These are phyloP conservation scores for Manis pentadactyla DNA, from an alignment of 2,797 vertebrate genomes.

Conservation along the genomic window DNA sequence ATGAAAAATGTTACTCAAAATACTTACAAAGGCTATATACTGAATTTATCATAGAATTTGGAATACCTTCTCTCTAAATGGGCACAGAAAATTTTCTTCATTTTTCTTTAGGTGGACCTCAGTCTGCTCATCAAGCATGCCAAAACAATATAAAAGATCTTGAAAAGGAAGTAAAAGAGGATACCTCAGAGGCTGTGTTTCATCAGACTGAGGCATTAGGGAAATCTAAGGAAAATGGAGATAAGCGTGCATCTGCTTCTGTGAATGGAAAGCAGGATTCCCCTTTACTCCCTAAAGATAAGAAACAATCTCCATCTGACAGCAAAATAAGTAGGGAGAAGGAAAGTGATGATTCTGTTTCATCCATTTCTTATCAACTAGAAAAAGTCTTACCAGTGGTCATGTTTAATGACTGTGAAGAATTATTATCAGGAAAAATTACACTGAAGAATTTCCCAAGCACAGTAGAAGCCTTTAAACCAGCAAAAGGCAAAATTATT, in stretches of 20 bases:
- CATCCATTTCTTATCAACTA: conserved; percentile 76
- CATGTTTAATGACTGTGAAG: conserved; percentile 84
- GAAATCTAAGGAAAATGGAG: conserved; percentile 84
- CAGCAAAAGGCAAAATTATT: conserved; percentile 81
- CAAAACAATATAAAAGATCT: conserved; percentile 81
- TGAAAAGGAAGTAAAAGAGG: conserved; percentile 83
- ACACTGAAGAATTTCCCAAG: conserved; percentile 71
- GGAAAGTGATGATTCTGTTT: conserved; percentile 75
- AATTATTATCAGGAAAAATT: conserved; percentile 82
- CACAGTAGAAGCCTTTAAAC: conserved; percentile 54
- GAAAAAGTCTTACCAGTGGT: conserved; percentile 87
- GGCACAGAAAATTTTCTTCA: conserved; percentile 37
- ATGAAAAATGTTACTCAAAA: conserved; percentile 17
- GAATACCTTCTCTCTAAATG: conserved; percentile 49
- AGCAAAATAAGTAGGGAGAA: conserved; percentile 75
- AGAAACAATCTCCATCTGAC: conserved; percentile 69
- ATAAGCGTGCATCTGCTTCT: conserved; percentile 69
- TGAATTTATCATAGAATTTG: conserved; percentile 42
- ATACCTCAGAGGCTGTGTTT: conserved; percentile 81
- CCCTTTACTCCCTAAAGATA: conserved; percentile 78
- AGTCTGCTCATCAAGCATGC: conserved; percentile 80
- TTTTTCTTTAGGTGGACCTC: conserved; percentile 80
- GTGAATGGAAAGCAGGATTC: conserved; percentile 84
- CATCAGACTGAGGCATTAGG: conserved; percentile 81
- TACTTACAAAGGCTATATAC: background rate